phyloP scores from a whole-genome alignment of 1,140 invertebrate species.

The Monomorium pharaonis region DNA sequence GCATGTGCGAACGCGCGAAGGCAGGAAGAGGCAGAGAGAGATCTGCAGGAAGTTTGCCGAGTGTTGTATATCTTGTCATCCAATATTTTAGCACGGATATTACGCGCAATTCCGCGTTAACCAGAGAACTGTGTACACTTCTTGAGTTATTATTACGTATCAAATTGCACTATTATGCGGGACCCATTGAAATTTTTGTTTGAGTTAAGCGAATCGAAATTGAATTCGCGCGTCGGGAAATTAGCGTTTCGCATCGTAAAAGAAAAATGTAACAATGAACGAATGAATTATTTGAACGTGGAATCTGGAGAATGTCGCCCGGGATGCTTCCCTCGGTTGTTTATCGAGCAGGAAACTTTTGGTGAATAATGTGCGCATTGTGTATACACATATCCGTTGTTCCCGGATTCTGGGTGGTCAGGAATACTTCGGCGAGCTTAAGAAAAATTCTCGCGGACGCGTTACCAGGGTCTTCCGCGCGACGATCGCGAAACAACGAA shows the following conservation, averaged over 20 bases:
- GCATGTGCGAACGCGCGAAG: background rate
- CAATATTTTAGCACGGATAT: slow-evolving; percentile 49
- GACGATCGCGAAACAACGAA: slow-evolving; percentile 72
- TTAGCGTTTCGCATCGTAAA: background rate
- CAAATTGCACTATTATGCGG: background rate
- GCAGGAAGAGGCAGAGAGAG: background rate
- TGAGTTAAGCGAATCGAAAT: background rate
- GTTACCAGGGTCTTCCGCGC: slow-evolving; percentile 58
- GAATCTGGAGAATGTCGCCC: background rate
- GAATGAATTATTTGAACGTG: background rate
- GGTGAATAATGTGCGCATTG: slow-evolving; percentile 14
- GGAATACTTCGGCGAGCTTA: slow-evolving; percentile 62
- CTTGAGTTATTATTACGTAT: slow-evolving; percentile 20
- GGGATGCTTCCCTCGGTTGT: background rate
- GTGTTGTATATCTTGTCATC: slow-evolving; percentile 47
- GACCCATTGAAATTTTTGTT: background rate
- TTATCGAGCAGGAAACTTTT: slow-evolving; percentile 3
- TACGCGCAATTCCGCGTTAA: slow-evolving; percentile 34
- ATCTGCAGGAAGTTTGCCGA: slow-evolving; percentile 21
- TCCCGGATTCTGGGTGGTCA: slow-evolving; percentile 67
- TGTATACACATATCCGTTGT: slow-evolving; percentile 27
- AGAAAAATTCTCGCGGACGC: slow-evolving; percentile 62
- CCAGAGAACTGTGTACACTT: slow-evolving; percentile 20
- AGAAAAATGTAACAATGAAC: background rate
- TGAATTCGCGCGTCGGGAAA: background rate